These are phyloP conservation scores for Propithecus perrieri DNA, from an alignment of 2,797 vertebrate genomes.

Conservation along the genomic window DNA sequence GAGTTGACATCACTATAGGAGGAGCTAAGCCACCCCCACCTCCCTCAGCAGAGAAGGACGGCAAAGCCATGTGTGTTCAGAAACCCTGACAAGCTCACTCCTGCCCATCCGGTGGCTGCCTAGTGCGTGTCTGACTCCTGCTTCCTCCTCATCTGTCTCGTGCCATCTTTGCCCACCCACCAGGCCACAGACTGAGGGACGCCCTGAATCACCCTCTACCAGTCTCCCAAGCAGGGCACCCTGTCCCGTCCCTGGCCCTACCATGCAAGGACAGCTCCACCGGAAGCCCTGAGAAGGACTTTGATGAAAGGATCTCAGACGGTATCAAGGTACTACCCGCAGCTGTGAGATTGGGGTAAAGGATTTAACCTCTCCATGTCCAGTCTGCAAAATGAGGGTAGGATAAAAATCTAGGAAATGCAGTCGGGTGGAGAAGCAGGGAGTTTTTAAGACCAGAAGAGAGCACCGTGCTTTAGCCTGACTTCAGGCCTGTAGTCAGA, in stretches of 20 bases:
- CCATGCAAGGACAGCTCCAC: not conserved
- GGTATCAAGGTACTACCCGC: not conserved
- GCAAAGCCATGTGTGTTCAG: not conserved
- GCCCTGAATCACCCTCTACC: not conserved
- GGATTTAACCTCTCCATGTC: not conserved
- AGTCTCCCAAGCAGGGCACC: not conserved
- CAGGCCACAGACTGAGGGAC: not conserved
- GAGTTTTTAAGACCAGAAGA: not conserved
- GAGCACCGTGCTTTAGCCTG: not conserved
- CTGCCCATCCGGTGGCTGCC: not conserved
- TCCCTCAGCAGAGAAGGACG: not conserved
- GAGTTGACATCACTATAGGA: not conserved
- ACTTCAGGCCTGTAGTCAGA: not conserved
- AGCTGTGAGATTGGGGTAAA: not conserved
- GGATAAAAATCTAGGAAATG: not conserved
- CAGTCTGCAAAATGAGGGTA: not conserved
- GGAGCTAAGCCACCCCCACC: not conserved
- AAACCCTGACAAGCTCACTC: not conserved
- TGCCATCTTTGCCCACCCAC: no score
- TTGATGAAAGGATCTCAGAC: not conserved
- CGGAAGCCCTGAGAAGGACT: not conserved
- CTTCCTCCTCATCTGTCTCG: not conserved
- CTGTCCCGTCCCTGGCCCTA: not conserved
- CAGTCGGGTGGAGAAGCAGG: not conserved
- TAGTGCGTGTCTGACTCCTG: not conserved